Evolutionary conservation across 2,888 invertebrate species (phyloP), one percentile per base, ranked within the genome.

Genomic region (Boloria selene): DNA sequence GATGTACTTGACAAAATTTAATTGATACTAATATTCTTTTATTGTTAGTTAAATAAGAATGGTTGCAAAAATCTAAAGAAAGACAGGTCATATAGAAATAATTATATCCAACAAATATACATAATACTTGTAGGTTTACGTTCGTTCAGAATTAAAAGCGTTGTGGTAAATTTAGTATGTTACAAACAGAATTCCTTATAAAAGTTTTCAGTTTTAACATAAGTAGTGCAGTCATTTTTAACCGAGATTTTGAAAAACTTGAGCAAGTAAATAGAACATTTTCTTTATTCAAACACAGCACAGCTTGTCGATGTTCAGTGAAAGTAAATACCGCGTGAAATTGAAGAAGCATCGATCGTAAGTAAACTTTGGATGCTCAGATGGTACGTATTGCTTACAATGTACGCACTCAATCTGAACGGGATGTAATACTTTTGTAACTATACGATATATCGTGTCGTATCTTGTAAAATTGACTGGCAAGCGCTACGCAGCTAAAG

Each of bases 241-340:
- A 10, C 10, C 7, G 10, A 10, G 31, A 52, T 26, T n/a, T 26
- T 58, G 13, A 14, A n/a, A 61, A 50, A 10, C 26, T 61, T n/a
- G 18, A 26, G 31, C 60, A 5, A 67, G 59, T 64, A 14, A 17
- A 45, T 58, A 16, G 17, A 60, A 18, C 17, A 26, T 31, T 53
- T 16, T 13, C 6, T 26, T 50, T 60, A 56, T 72, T 64, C 70
- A 70, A 76, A 79, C 73, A 68, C 38, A 71, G 73, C 80, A 75
- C 67, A 38, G 10, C 31, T 52, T 62, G 71, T 68, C 72, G 68
- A 68, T 75, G 75, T 74, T 81, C 80, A 83, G 79, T 79, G 76
- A 77, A 81, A 84, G 83, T 83, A 85, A 87, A 84, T 84, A 83
- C 78, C 72, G 79, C 85, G 85, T 82, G 83, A 84, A 84, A 85